Base-by-base conservation (phyloP, 2,888 invertebrate species). In the Melieria crassipennis region DNA sequence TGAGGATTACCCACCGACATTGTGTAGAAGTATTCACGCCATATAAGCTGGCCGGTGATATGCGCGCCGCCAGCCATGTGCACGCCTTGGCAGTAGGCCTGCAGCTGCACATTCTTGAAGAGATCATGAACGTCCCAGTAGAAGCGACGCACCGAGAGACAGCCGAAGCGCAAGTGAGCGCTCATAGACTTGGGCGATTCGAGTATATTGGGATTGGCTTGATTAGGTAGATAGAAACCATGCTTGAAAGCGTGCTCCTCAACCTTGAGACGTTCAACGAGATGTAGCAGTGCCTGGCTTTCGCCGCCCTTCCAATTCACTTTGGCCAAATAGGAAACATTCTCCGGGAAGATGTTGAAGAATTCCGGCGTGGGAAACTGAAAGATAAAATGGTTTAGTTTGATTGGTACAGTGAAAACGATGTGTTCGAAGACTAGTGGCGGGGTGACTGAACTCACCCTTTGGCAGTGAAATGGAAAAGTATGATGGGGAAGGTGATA, bases 21-120 rank as follows among this genome's bases (percentile, higher is more conserved):
- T 48, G 92, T 91, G 85, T 93, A 93, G 85, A 93, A 93, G 78
- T 92, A 93, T 80, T 93, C 93, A 47, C 93, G 88, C 93, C 93
- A 93, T 55, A 93, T 91, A 48, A 93, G 84, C 80, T 93, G 93
- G 0, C 92, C 91, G 79, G 88, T 84, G 58, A 88, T 87, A 48
- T 87, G 86, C 4, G 83, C 81, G 0, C 85, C 85, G 16, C 82
- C 80, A 0, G 80, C 70, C 81, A 83, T 80, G 10, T 78, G 77
- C 0, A 82, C 56, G 1, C 80, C 81, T 0, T 78, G 76, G 1
- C 76, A 75, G 62, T 78, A 76, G 4, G 79, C 88, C 73, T 90
- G 88, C 45, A 79, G 16, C 71, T 85, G 85, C 10, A 92, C 90
- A 79, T 89, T 84, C 11, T 85, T 84, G 81, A 90, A 92, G n/a